Evolutionary conservation across 2,113 vertebrate species (phyloP).

Genomic region (Melospiza melodia): DNA sequence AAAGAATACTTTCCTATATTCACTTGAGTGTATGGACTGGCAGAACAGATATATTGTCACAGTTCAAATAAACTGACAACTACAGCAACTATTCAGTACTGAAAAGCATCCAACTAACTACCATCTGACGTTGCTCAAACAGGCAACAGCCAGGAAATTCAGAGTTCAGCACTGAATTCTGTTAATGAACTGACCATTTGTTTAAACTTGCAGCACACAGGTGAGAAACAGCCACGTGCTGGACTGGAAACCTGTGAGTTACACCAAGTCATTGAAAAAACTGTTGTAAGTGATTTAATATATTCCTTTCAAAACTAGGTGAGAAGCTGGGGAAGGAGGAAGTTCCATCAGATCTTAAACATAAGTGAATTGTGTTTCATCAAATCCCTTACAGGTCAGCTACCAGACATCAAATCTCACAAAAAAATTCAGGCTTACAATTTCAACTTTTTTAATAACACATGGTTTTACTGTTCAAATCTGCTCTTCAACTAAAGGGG

Average conservation of each 20-base stretch:
- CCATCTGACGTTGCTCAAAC: background rate
- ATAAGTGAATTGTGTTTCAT: background rate
- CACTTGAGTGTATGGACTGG: conserved; percentile 39
- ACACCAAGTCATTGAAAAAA: background rate
- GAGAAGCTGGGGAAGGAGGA: background rate
- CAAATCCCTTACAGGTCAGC: background rate
- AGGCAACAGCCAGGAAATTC: background rate
- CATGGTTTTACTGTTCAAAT: background rate
- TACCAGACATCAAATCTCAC: background rate
- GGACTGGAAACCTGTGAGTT: background rate
- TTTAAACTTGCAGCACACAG: background rate
- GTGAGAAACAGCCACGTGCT: background rate
- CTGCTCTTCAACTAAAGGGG: background rate
- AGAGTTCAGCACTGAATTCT: background rate
- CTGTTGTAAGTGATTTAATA: background rate
- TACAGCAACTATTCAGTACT: background rate
- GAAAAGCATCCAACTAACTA: conserved; percentile 10
- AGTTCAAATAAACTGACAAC: conserved; percentile 53
- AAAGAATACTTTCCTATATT: conserved; percentile 38
- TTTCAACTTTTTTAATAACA: background rate
- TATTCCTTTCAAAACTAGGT: background rate
- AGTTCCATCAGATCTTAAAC: background rate
- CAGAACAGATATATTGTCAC: conserved; percentile 45
- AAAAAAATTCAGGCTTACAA: background rate
- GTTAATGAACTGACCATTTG: background rate